Evolutionary conservation across 2,113 vertebrate genomes (phyloP).

Genomic region (Psettodes erumei): DNA sequence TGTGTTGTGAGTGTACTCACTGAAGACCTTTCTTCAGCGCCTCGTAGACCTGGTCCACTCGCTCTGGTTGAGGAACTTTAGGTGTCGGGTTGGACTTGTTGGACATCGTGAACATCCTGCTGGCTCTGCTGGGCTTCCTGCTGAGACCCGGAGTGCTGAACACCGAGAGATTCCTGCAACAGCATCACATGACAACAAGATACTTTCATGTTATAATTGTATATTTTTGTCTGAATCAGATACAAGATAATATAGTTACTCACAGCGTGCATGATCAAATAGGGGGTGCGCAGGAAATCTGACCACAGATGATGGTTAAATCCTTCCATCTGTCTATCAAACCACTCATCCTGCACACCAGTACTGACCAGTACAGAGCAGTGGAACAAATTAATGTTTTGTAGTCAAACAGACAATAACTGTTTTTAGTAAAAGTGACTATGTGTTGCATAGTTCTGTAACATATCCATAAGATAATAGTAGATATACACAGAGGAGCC

Average conservation of each 20-base stretch:
- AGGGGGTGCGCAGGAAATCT: no score
- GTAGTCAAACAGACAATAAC: background rate
- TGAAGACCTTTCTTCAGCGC: constrained; percentile 94
- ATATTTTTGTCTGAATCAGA: background rate
- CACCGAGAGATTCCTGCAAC: constrained; percentile 85
- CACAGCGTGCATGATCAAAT: no score
- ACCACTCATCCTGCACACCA: no score
- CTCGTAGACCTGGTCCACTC: constrained; percentile 92
- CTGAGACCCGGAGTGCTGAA: constrained; percentile 91
- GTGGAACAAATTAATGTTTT: background rate
- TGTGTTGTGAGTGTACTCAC: constrained; percentile 81
- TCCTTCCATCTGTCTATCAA: no score
- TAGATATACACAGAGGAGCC: no score
- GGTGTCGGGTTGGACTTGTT: constrained; percentile 88
- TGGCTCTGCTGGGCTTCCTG: constrained; percentile 91
- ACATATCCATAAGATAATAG: background rate
- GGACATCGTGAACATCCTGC: constrained; percentile 95
- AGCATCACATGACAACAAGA: background rate
- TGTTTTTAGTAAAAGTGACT: background rate
- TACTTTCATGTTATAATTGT: background rate
- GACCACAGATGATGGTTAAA: no score
- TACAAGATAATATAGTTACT: no score
- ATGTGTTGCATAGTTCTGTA: background rate
- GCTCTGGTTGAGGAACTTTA: constrained; percentile 94
- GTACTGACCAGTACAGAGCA: no score